These are phyloP conservation scores for Drosophila kepulauana DNA, from an alignment of 1,140 invertebrate species.

Conservation along the genomic window DNA sequence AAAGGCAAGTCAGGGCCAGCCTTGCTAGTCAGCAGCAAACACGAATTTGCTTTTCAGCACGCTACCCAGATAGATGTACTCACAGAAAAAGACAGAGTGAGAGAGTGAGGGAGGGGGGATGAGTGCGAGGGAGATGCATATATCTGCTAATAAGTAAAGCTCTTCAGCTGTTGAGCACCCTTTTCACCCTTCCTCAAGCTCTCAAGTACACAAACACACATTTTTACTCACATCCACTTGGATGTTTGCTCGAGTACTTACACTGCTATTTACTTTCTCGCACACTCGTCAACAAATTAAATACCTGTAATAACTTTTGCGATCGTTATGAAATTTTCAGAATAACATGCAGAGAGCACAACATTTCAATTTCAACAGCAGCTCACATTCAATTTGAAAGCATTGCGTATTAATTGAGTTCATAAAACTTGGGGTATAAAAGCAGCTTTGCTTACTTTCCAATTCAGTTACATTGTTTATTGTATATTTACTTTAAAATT, in stretches of 20 bases:
- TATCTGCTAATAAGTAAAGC: slow-evolving; percentile 41
- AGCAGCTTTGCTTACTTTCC: too few species aligned
- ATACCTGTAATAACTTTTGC: slow-evolving; percentile 1
- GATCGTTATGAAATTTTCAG: slow-evolving; percentile 2
- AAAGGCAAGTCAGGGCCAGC: background rate
- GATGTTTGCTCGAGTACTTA: slow-evolving; percentile 3
- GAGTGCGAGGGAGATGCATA: background rate
- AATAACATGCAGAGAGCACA: background rate
- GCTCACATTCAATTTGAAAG: too few species aligned
- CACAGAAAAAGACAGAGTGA: background rate
- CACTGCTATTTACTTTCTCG: background rate
- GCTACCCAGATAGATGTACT: slow-evolving; percentile 23
- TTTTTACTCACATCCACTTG: slow-evolving; percentile 10
- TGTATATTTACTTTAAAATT: too few species aligned
- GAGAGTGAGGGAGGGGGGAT: background rate
- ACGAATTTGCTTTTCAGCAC: slow-evolving; percentile 35
- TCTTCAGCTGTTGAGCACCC: slow-evolving; percentile 14
- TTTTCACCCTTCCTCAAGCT: background rate
- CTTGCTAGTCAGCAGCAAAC: slow-evolving; percentile 20
- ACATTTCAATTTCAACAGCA: too few species aligned
- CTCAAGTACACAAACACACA: slow-evolving; percentile 3
- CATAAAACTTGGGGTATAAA: too few species aligned
- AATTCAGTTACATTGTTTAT: too few species aligned
- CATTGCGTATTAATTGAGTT: too few species aligned
- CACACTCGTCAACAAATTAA: background rate